Conservation (phyloP, 2,113 vertebrate genomes). For the Herpailurus yagouaroundi region DNA sequence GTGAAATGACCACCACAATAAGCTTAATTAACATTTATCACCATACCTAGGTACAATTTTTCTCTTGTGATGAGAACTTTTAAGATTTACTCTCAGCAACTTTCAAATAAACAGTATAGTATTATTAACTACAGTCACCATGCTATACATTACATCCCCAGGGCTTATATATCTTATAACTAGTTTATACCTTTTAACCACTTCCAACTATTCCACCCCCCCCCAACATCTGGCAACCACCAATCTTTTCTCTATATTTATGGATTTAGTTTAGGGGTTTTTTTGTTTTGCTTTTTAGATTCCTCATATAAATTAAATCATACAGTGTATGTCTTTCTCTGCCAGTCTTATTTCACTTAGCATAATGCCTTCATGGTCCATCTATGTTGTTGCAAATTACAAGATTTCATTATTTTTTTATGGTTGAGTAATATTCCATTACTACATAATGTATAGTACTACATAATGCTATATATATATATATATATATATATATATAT, state of each 20-base stretch:
- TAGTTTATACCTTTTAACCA: background rate
- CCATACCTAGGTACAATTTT: background rate
- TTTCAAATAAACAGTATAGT: background rate
- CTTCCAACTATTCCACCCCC: background rate
- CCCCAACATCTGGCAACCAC: background rate
- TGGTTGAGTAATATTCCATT: background rate
- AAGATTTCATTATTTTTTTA: background rate
- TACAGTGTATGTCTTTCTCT: background rate
- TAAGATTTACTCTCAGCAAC: background rate
- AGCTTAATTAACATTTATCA: background rate
- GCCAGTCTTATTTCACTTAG: background rate
- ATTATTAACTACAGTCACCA: background rate
- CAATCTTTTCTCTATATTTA: background rate
- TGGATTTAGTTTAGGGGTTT: background rate
- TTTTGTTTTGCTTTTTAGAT: background rate
- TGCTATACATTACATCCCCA: background rate
- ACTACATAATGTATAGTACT: background rate
- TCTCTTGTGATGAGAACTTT: background rate
- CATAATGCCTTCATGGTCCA: background rate
- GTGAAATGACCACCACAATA: background rate
- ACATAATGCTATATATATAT: no score
- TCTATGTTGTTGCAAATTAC: background rate
- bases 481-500: no score
- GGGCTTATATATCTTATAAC: background rate
- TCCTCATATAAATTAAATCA: background rate